Conservation (phyloP, 2,797 vertebrate genomes). For the Huso huso region DNA sequence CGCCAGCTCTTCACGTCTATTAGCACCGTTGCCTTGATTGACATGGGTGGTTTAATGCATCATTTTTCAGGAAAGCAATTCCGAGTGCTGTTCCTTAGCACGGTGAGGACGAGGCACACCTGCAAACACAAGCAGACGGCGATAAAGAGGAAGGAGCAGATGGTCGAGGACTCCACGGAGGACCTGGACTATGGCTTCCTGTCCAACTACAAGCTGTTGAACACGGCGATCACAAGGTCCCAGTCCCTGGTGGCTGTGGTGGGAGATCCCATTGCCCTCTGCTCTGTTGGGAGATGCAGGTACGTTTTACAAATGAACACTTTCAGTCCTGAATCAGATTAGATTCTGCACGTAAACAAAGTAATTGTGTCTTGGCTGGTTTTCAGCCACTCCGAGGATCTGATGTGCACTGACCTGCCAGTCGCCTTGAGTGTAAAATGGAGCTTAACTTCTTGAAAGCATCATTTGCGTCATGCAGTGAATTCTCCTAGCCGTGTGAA, state of each 20-base stretch:
- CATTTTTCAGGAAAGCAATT: slow-evolving; percentile 84
- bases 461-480: too few species aligned
- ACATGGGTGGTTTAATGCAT: too few species aligned
- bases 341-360: too few species aligned
- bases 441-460: too few species aligned
- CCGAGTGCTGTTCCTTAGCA: slow-evolving; percentile 94
- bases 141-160: slow-evolving; percentile 95
- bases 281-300: slow-evolving; percentile 97
- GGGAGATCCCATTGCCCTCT: slow-evolving; percentile 93
- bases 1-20: too few species aligned
- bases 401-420: too few species aligned
- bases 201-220: slow-evolving; percentile 98
- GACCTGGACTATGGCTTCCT: slow-evolving; percentile 97
- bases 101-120: slow-evolving; percentile 91
- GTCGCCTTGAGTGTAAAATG: too few species aligned
- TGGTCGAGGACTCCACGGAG: slow-evolving; percentile 93
- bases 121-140: slow-evolving; percentile 98
- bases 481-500: too few species aligned
- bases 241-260: slow-evolving; percentile 96
- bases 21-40: too few species aligned
- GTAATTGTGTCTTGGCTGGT: too few species aligned
- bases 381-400: too few species aligned
- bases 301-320: slow-evolving; percentile 34
- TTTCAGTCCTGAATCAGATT: too few species aligned
- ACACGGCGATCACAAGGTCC: slow-evolving; percentile 96